Evolutionary conservation across 2,797 vertebrate genomes (phyloP).

Genomic region (Parauchenoglanis punctatus): DNA sequence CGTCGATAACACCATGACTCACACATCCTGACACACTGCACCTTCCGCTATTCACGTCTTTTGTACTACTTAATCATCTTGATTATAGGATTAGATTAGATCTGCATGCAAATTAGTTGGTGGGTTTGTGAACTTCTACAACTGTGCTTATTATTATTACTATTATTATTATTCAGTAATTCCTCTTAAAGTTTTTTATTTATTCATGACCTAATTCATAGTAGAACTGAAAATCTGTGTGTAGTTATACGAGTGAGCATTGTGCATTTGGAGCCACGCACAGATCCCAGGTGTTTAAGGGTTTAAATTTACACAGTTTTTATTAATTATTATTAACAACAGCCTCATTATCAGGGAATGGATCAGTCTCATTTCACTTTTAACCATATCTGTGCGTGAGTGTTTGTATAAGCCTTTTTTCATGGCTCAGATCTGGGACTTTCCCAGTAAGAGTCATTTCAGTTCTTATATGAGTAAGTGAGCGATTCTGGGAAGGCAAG

Average conservation of each 20-base stretch:
- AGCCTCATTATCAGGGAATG: not conserved
- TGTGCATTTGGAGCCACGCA: not conserved
- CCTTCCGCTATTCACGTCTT: slow-evolving; percentile 4
- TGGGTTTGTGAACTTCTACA: not conserved
- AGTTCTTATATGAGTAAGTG: slow-evolving; percentile 61
- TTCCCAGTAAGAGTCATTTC: slow-evolving; percentile 54
- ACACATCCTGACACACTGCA: slow-evolving; percentile 31
- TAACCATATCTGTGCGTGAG: slow-evolving; percentile 5
- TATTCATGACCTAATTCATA: not conserved
- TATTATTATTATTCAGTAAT: not conserved
- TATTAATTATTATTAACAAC: not conserved
- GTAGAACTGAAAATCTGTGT: not conserved
- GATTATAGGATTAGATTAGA: not conserved
- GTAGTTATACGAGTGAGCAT: not conserved
- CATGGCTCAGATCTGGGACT: slow-evolving; percentile 43
- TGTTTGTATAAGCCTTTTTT: slow-evolving; percentile 25
- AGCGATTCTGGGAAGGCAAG: slow-evolving; percentile 57
- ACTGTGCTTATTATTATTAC: not conserved
- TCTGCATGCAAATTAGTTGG: not conserved
- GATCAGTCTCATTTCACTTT: slow-evolving; percentile 23
- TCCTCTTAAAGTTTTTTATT: not conserved
- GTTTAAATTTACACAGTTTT: not conserved
- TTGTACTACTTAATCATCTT: not conserved
- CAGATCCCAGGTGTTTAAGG: not conserved
- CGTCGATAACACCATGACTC: slow-evolving; percentile 17